Conservation (phyloP, 1,140 invertebrate species). For the Leptopilina boulardi region DNA sequence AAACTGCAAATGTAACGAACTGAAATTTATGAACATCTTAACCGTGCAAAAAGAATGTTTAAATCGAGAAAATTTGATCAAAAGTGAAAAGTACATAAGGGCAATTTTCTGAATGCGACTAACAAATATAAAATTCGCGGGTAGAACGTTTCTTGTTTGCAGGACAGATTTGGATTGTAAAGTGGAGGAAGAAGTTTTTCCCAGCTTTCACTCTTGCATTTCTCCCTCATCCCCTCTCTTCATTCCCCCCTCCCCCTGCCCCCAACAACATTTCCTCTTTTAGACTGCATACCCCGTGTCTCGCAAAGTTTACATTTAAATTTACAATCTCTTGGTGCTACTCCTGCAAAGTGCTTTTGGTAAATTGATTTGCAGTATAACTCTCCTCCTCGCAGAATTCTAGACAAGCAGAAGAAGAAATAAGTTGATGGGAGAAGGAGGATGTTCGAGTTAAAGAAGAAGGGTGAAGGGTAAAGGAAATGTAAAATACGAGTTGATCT, state of each 20-base stretch:
- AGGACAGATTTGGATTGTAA: slow-evolving; percentile 30
- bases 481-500: slow-evolving; percentile 62
- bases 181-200: slow-evolving; percentile 24
- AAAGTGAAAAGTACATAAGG: slow-evolving; percentile 19
- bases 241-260: slow-evolving; percentile 16
- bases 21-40: neutral
- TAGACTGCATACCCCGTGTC: slow-evolving; percentile 24
- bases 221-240: slow-evolving; percentile 21
- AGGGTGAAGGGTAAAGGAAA: slow-evolving; percentile 41
- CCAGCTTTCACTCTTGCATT: slow-evolving; percentile 15
- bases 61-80: neutral
- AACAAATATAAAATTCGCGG: neutral
- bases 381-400: slow-evolving; percentile 39
- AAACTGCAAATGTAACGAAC: neutral
- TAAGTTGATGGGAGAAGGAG: slow-evolving; percentile 36
- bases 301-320: slow-evolving; percentile 65
- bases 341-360: slow-evolving; percentile 51
- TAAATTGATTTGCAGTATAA: slow-evolving; percentile 67
- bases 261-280: slow-evolving; percentile 11
- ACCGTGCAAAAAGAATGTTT: neutral
- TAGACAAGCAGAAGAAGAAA: slow-evolving; percentile 42
- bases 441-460: neutral
- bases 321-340: slow-evolving; percentile 61
- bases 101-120: slow-evolving; percentile 26
- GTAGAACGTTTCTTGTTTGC: slow-evolving; percentile 15